These are phyloP conservation scores for Pantherophis alleghaniensis DNA, from an alignment of 2,797 vertebrate genomes.

Conservation along the genomic window DNA sequence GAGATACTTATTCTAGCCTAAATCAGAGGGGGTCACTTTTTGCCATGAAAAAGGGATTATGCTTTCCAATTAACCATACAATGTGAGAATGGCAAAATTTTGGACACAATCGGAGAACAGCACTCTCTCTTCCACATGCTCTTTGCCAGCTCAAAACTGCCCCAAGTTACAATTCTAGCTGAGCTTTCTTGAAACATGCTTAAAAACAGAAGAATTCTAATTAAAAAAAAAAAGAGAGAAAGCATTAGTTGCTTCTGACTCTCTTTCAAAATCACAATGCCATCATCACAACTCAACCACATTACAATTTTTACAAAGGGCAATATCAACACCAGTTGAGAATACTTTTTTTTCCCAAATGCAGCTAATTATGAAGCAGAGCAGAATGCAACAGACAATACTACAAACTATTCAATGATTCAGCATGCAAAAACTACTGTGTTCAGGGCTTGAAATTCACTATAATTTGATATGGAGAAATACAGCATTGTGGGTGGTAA, in stretches of 20 bases:
- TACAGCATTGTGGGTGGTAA: conserved; percentile 61
- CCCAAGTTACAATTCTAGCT: conserved; percentile 70
- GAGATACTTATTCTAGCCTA: conserved; percentile 65
- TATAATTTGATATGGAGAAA: conserved; percentile 66
- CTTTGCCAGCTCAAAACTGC: conserved; percentile 70
- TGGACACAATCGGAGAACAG: conserved; percentile 66
- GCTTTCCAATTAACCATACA: conserved; percentile 66
- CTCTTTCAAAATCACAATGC: conserved; percentile 58
- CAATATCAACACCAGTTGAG: conserved; percentile 62
- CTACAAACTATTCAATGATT: conserved; percentile 83
- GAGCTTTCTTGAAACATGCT: conserved; percentile 73
- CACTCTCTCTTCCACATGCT: conserved; percentile 75
- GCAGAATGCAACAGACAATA: conserved; percentile 82
- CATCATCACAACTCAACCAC: conserved; percentile 66
- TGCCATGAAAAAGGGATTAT: conserved; percentile 75
- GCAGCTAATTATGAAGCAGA: conserved; percentile 76
- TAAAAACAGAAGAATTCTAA: conserved; percentile 68
- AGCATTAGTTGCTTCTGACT: conserved; percentile 63
- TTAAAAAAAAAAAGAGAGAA: conserved; percentile 23
- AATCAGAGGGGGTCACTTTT: conserved; percentile 64
- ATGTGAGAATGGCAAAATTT: conserved; percentile 64
- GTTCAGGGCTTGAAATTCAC: conserved; percentile 95
- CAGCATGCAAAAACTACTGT: conserved; percentile 86
- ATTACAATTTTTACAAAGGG: conserved; percentile 69
- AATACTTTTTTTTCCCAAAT: conserved; percentile 63